Evolutionary conservation across 64 coral and sea anemone genomes (phyloP).

Genomic region (Exaiptasia diaphana): DNA sequence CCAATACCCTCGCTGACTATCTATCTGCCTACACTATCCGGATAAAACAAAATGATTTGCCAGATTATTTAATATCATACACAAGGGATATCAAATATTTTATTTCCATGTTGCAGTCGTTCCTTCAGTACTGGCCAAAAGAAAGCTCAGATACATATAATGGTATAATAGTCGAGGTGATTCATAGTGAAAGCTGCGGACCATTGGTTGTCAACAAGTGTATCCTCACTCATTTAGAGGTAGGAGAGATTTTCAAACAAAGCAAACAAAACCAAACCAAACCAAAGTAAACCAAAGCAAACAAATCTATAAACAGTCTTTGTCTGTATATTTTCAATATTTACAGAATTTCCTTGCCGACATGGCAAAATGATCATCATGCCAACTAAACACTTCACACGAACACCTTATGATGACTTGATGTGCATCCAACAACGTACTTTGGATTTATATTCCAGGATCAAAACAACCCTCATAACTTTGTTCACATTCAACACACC

Average conservation of each 20-base stretch:
- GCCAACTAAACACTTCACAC: too few relatives aligned
- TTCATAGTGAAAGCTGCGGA: not conserved
- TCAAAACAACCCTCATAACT: not conserved
- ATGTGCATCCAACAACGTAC: too few relatives aligned
- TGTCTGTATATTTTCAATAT: too few relatives aligned
- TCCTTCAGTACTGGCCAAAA: not conserved
- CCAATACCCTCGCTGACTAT: not conserved
- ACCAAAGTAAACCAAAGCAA: too few relatives aligned
- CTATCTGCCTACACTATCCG: not conserved
- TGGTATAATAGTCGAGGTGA: not conserved
- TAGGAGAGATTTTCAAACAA: too few relatives aligned
- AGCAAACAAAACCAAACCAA: too few relatives aligned
- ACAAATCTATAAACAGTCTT: too few relatives aligned
- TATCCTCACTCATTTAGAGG: not conserved
- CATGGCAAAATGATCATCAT: too few relatives aligned
- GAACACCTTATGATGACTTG: too few relatives aligned
- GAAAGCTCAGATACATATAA: not conserved
- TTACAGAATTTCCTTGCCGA: too few relatives aligned
- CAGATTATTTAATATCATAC: not conserved
- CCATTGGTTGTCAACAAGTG: not conserved
- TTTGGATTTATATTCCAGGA: not conserved
- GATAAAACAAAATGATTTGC: not conserved
- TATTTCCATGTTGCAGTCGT: not conserved
- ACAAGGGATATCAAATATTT: not conserved
- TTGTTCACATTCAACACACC: conserved; percentile 25